phyloP scores from a whole-genome alignment of 1,140 invertebrate genomes.

The Zaprionus tsacasi region DNA sequence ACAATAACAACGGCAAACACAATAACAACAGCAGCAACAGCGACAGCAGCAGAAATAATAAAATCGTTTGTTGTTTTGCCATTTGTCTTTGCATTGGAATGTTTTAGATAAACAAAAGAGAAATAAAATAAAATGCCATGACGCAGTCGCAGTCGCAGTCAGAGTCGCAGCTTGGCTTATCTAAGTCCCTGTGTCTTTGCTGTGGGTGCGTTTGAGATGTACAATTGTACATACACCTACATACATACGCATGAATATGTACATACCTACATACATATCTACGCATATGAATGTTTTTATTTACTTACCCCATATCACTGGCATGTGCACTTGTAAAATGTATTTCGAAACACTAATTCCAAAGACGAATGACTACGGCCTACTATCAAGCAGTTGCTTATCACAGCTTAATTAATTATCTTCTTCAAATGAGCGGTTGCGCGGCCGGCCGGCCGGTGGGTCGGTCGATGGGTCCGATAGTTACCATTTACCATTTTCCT shows the following conservation, averaged over 20 bases:
- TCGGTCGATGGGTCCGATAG: constrained; percentile 28
- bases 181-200: constrained; percentile 29
- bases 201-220: constrained; percentile 17
- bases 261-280: constrained; percentile 1
- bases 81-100: constrained; percentile 51
- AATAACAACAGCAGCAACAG: constrained; percentile 21
- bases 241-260: constrained; percentile 1
- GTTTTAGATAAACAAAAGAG: constrained; percentile 47
- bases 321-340: constrained; percentile 11
- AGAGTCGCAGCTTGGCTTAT: constrained; percentile 36
- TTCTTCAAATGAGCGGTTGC: constrained; percentile 40
- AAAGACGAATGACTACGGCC: constrained; percentile 38
- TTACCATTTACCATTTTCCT: constrained; percentile 29
- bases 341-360: constrained; percentile 36
- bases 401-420: constrained; percentile 70
- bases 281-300: neutral
- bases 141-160: constrained; percentile 14
- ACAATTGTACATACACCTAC: constrained; percentile 6
- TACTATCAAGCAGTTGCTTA: constrained; percentile 48
- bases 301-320: constrained; percentile 1
- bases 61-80: constrained; percentile 69
- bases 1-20: constrained; percentile 47
- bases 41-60: constrained; percentile 35
- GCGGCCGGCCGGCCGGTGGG: constrained; percentile 20
- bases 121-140: constrained; percentile 31